Evolutionary conservation across 2,888 invertebrate genomes (phyloP).

Genomic region (Orthosia incerta): DNA sequence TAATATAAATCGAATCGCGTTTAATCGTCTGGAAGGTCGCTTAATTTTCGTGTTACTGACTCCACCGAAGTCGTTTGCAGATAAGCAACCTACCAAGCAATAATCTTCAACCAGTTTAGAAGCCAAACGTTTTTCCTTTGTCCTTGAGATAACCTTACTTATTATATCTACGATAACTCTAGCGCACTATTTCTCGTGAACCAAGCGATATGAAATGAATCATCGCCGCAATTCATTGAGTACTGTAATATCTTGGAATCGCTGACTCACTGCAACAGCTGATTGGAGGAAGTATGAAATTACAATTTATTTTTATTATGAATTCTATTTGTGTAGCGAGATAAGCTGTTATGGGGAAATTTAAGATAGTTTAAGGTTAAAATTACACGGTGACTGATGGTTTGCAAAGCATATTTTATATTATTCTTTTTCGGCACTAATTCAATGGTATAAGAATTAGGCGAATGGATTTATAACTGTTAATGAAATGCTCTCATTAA

Average conservation of each 20-base stretch:
- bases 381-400: not conserved
- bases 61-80: not conserved
- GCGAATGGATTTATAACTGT: too few relatives aligned
- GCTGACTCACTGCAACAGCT: slow-evolving; percentile 41
- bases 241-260: slow-evolving; percentile 34
- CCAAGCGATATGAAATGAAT: slow-evolving; percentile 39
- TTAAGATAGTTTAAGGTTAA: not conserved
- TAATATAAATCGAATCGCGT: too few relatives aligned
- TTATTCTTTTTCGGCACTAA: too few relatives aligned
- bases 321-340: slow-evolving; percentile 22
- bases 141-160: slow-evolving; percentile 18
- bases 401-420: not conserved
- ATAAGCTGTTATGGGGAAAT: not conserved
- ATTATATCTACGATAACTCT: slow-evolving; percentile 9
- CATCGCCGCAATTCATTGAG: slow-evolving; percentile 47
- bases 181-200: slow-evolving; percentile 25
- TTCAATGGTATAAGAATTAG: too few relatives aligned
- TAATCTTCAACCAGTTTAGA: not conserved
- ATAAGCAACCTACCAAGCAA: not conserved
- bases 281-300: slow-evolving; percentile 22
- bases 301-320: slow-evolving; percentile 13
- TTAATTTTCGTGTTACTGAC: not conserved
- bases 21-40: too few relatives aligned
- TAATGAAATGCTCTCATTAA: too few relatives aligned
- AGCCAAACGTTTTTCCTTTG: not conserved